Base-by-base conservation (phyloP, 2,888 invertebrate genomes). In the Amorpha juglandis region DNA sequence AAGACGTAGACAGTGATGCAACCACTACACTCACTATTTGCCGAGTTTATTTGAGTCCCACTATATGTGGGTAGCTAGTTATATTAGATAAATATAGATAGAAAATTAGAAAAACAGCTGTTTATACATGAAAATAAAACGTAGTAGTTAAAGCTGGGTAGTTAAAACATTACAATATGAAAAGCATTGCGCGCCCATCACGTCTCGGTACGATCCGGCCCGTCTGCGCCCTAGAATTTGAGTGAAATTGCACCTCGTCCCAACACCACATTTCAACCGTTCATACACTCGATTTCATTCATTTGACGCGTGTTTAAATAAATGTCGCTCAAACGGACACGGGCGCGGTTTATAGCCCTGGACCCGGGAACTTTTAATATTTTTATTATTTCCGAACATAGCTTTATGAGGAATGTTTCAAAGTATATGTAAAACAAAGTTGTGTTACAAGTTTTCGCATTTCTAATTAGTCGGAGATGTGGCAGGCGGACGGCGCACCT, bases 241-340 rank as follows among this genome's bases (percentile, higher is more conserved):
- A n/a, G n/a, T n/a, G n/a, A 63, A 71, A 72, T 78, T 68, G 73
- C 70, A 71, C 72, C 69, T 70, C 63, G 68, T 45, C 64, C 51
- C 19, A 63, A 19, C 45, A 53, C 33, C 16, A 38, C 38, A 58
- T 19, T 48, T 19, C 47, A 33, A 48, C 7, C 55, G 48, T 58
- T 58, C 55, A 53, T 53, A 58, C 64, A 65, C 55, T 65, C 58
- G 35, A 65, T 47, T 65, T 58, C 55, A 35, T 55, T 38, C 48
- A 58, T 65, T 58, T 55, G 55, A 58, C 35, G 48, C 47, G 47
- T 38, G 33, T 58, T 65, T 48, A 47, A 58, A 58, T 55, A 53
- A 64, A 64, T 58, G 58, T 58, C 58, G 27, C 64, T 64, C 53
- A 64, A 64, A 55, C 45, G 27, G 45, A 53, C 64, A 45, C 27